Percentiles rank a stretch among this genome's conserved stretches.
phyloP scores from a whole-genome alignment of 2,888 invertebrate genomes.

The Strigamia transsilvanica region DNA sequence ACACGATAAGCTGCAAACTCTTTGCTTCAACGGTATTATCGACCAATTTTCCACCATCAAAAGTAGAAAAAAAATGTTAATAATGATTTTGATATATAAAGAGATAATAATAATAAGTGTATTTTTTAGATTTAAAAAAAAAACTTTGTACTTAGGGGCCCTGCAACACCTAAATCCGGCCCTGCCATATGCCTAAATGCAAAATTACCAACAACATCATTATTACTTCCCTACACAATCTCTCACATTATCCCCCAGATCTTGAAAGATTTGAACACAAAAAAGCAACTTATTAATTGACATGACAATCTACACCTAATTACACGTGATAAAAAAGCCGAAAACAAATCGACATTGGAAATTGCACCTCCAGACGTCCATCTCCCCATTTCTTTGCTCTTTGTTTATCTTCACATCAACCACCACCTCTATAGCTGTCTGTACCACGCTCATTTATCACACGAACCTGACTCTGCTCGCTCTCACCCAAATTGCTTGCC shows the following conservation, averaged over 20 bases:
- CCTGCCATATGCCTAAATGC: no score
- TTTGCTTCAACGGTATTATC: no score
- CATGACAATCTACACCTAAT: constrained; percentile 24
- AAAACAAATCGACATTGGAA: background rate
- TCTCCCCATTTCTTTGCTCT: constrained; percentile 32
- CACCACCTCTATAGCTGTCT: background rate
- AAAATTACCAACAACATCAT: no score
- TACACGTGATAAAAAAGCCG: background rate
- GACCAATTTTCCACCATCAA: no score
- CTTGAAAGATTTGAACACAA: background rate
- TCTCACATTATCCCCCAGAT: background rate
- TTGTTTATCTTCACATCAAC: constrained; percentile 30
- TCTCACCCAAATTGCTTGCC: constrained; percentile 1
- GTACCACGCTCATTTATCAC: constrained; percentile 4
- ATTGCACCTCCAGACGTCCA: background rate
- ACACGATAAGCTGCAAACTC: no score
- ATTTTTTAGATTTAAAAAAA: no score
- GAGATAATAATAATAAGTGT: no score
- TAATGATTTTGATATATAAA: no score
- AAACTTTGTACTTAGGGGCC: no score
- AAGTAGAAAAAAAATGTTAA: no score
- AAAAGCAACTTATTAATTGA: background rate
- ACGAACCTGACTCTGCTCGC: constrained; percentile 34
- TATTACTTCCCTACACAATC: no score
- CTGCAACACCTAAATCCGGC: no score